Percentiles rank a stretch among this genome's conserved stretches.
phyloP scores from a whole-genome alignment of 2,113 vertebrate species.

The Pycnonotus jocosus region DNA sequence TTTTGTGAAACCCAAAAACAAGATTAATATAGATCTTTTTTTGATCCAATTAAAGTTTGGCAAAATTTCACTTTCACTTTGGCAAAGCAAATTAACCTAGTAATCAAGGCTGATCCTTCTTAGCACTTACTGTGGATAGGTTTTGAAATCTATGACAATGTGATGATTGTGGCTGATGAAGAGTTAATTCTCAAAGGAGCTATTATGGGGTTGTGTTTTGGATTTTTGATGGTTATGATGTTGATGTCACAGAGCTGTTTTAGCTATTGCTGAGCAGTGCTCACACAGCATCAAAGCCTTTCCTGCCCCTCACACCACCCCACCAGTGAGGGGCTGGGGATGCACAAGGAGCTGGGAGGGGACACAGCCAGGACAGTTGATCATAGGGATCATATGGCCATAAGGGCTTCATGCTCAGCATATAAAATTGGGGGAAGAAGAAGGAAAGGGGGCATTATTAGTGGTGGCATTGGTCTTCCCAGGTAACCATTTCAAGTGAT shows the following conservation, averaged over 20 bases:
- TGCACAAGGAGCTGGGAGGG: neutral
- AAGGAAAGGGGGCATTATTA: neutral
- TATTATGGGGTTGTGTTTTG: neutral
- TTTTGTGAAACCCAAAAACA: neutral
- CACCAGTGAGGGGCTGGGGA: accelerated
- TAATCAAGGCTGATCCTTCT: neutral
- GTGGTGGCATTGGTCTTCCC: neutral
- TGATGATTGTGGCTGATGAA: neutral
- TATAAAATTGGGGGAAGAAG: neutral
- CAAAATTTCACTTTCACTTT: neutral
- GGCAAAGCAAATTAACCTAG: neutral
- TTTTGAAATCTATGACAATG: neutral
- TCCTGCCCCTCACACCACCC: neutral
- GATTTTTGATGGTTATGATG: neutral
- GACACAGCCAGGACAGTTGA: neutral
- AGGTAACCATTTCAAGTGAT: neutral
- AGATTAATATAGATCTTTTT: neutral
- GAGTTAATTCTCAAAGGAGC: neutral
- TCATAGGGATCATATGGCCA: neutral
- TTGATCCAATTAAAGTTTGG: neutral
- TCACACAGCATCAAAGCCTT: neutral
- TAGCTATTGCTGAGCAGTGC: neutral
- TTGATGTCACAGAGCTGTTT: neutral
- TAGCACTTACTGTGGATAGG: too few relatives aligned
- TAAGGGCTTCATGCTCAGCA: neutral